Conservation (phyloP, 2,888 invertebrate genomes). For the Rhamphomyia laevipes region DNA sequence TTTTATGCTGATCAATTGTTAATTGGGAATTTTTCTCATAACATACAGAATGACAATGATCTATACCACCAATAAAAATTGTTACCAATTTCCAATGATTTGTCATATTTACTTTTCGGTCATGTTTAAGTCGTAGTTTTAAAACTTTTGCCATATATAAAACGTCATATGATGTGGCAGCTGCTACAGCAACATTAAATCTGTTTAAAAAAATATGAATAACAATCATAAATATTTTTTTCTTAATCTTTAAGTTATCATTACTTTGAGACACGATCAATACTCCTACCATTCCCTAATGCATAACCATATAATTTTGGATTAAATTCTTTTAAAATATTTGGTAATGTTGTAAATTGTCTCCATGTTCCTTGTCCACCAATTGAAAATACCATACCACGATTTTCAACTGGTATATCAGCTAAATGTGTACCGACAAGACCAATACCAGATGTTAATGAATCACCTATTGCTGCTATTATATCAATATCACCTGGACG, state of each 20-base stretch:
- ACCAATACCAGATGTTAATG: conserved; percentile 46
- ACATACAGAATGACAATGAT: conserved; percentile 47
- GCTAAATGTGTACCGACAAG: conserved; percentile 37
- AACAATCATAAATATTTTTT: too few relatives aligned
- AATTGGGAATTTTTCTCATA: conserved; percentile 32
- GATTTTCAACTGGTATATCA: conserved; percentile 38
- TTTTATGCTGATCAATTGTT: conserved; percentile 37
- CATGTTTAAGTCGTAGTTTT: conserved; percentile 23
- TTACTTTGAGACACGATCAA: conserved; percentile 20
- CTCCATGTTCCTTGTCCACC: conserved; percentile 44
- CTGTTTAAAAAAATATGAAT: too few relatives aligned
- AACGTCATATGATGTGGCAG: conserved; percentile 28
- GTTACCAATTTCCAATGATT: conserved; percentile 51
- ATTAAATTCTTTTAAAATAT: conserved; percentile 51
- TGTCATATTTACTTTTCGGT: conserved; percentile 38
- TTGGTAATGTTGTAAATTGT: conserved; percentile 42
- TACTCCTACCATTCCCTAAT: conserved; percentile 21
- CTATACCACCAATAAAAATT: conserved; percentile 47
- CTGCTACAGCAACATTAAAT: conserved; percentile 31
- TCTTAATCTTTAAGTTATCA: background rate
- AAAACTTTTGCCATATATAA: conserved; percentile 23
- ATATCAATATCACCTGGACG: conserved; percentile 48
- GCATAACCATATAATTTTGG: conserved; percentile 47
- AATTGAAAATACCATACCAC: conserved; percentile 39
- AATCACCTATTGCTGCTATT: conserved; percentile 48